phyloP scores from a whole-genome alignment of 2,113 vertebrate genomes.

The Oreocharis arfaki region DNA sequence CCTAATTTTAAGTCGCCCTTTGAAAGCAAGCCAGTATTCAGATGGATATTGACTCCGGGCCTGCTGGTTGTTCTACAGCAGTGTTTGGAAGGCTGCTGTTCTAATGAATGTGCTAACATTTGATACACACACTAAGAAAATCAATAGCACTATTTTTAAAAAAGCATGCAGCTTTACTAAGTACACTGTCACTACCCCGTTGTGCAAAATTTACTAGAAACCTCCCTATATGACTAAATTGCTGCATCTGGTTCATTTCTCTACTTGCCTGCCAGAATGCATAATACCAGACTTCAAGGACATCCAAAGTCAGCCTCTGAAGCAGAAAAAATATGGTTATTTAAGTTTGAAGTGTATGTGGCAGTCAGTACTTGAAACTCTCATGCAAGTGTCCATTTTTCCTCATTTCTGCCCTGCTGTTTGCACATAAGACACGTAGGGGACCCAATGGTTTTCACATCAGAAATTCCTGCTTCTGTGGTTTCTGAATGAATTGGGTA shows the following conservation, averaged over 20 bases:
- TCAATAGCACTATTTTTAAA: slow-evolving; percentile 55
- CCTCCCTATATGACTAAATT: slow-evolving; percentile 8
- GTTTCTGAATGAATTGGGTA: not conserved
- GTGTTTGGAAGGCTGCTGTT: slow-evolving; percentile 45
- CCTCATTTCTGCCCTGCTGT: not conserved
- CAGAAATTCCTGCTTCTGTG: not conserved
- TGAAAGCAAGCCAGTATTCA: slow-evolving; percentile 35
- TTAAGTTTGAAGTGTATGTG: not conserved
- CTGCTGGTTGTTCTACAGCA: slow-evolving; percentile 50
- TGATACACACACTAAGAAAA: slow-evolving; percentile 50
- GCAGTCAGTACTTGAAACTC: not conserved
- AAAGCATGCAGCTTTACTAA: slow-evolving; percentile 37
- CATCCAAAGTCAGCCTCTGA: slow-evolving; percentile 24
- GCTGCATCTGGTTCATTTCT: slow-evolving; percentile 28
- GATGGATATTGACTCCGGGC: slow-evolving; percentile 1
- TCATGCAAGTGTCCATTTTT: not conserved
- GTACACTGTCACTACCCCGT: not conserved
- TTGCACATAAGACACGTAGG: not conserved
- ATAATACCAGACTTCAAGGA: slow-evolving; percentile 17
- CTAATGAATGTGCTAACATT: slow-evolving; percentile 54
- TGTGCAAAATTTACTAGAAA: slow-evolving; percentile 45
- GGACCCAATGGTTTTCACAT: not conserved
- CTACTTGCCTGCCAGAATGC: not conserved
- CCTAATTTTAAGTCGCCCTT: slow-evolving; percentile 49
- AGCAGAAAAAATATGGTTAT: not conserved